Conservation (phyloP, 2,888 invertebrate genomes). For the Kuschelorhynchus macadamiae region DNA sequence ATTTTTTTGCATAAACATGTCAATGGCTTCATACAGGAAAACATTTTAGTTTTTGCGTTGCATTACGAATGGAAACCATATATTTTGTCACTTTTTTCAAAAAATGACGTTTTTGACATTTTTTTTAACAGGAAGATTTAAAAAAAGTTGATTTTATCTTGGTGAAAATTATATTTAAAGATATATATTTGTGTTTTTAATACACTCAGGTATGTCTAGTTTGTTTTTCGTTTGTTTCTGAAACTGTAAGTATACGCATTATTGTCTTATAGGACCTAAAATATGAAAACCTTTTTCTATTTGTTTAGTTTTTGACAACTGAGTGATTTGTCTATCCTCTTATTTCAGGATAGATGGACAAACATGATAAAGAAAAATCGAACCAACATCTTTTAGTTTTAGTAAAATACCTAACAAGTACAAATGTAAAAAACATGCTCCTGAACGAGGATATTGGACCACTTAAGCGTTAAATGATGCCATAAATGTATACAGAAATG, state of each 20-base stretch:
- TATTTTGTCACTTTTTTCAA: too few relatives aligned
- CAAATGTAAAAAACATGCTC: constrained; percentile 1
- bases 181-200: too few relatives aligned
- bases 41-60: too few relatives aligned
- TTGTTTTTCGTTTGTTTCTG: too few relatives aligned
- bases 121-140: too few relatives aligned
- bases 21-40: too few relatives aligned
- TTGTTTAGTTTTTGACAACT: background rate
- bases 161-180: too few relatives aligned
- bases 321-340: background rate
- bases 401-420: constrained; percentile 4
- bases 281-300: background rate
- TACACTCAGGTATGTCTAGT: too few relatives aligned
- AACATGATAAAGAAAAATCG: background rate
- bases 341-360: background rate
- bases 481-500: constrained; percentile 27
- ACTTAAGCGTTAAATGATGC: constrained; percentile 22
- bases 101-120: too few relatives aligned
- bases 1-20: too few relatives aligned
- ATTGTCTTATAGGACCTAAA: constrained; percentile 2
- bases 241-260: background rate
- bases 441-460: constrained; percentile 14
- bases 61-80: too few relatives aligned
- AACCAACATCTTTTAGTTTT: constrained; percentile 3
- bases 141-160: too few relatives aligned